These are phyloP conservation scores for Lagenorhynchus albirostris DNA, from an alignment of 2,113 vertebrate species.

Conservation along the genomic window DNA sequence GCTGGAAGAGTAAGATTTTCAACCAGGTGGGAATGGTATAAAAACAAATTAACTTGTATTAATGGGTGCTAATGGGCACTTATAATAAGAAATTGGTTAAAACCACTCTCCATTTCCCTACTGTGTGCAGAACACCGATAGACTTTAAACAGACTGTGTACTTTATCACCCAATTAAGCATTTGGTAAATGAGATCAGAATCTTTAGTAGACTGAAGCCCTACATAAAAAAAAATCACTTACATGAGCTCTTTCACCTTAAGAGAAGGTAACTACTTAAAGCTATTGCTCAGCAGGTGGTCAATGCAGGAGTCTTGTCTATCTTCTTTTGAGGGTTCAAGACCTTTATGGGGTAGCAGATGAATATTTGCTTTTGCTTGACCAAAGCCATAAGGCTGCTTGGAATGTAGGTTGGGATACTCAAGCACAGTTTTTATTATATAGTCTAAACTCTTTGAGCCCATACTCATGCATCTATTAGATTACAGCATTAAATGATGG, in stretches of 20 bases:
- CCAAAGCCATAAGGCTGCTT: neutral
- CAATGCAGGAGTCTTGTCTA: neutral
- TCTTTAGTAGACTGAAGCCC: neutral
- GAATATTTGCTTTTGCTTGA: neutral
- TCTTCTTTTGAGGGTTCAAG: neutral
- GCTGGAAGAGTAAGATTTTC: neutral
- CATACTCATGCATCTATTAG: neutral
- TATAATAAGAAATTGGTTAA: neutral
- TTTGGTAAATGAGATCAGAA: neutral
- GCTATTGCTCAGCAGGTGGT: neutral
- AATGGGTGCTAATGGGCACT: neutral
- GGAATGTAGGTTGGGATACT: neutral
- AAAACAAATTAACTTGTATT: constrained; percentile 7
- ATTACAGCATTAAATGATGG: neutral
- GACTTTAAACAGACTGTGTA: neutral
- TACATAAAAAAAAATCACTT: neutral
- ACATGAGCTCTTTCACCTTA: neutral
- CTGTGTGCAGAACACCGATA: neutral
- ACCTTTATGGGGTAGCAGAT: neutral
- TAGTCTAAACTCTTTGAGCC: neutral
- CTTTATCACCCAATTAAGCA: neutral
- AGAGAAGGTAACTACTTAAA: neutral
- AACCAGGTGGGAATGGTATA: neutral
- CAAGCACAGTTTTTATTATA: neutral
- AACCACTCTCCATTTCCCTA: neutral